Evolutionary conservation across 30 jellyfish, hydroid and myxozoan species (phyloP).

Genomic region (Hydra vulgaris): DNA sequence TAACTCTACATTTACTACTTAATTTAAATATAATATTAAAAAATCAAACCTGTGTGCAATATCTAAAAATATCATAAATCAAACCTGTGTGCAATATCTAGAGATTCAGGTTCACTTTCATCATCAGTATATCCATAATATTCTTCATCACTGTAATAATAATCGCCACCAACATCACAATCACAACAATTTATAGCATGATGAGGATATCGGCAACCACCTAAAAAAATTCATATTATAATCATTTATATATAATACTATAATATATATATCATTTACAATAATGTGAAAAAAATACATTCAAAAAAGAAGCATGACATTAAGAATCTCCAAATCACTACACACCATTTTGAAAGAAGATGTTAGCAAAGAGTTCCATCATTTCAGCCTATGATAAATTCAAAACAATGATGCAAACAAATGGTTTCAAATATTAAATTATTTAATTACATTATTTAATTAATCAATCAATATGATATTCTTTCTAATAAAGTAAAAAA

Average conservation of each 20-base stretch:
- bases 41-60: background rate
- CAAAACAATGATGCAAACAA: background rate
- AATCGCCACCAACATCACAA: slow-evolving; percentile 57
- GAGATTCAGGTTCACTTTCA: slow-evolving; percentile 80
- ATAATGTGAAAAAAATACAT: background rate
- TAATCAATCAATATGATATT: no score
- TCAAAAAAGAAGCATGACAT: no score
- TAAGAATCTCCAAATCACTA: background rate
- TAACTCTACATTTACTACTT: no score
- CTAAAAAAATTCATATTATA: background rate
- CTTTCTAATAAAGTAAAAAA: background rate
- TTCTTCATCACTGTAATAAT: slow-evolving; percentile 53
- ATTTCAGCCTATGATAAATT: slow-evolving; percentile 27
- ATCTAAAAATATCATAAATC: no score
- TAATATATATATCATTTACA: background rate
- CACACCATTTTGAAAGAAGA: slow-evolving; percentile 33
- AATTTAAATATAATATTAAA: no score
- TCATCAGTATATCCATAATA: slow-evolving; percentile 86
- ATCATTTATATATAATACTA: background rate
- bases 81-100: slow-evolving; percentile 69
- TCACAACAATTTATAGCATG: slow-evolving; percentile 48
- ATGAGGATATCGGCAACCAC: slow-evolving; percentile 39
- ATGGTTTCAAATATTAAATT: no score
- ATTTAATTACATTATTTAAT: no score
- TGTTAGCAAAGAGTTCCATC: slow-evolving; percentile 47